Evolutionary conservation across 2,888 invertebrate genomes (phyloP).

Genomic region (Zygaena filipendulae): DNA sequence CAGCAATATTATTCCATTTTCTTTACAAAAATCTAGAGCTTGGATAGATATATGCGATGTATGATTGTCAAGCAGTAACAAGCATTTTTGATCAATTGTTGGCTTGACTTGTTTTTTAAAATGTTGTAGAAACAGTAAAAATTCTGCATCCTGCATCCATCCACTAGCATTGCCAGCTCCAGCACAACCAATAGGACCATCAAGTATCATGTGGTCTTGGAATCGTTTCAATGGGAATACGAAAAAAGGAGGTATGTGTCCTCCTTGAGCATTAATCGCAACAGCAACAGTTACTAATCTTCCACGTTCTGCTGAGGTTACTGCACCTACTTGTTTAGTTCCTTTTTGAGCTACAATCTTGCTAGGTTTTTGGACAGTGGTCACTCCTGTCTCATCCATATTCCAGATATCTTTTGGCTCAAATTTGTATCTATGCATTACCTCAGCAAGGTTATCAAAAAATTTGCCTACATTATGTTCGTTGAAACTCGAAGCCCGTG

Average conservation of each 20-base stretch:
- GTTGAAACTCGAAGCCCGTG: slow-evolving; percentile 14
- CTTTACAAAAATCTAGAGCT: slow-evolving; percentile 3
- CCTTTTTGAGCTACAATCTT: slow-evolving; percentile 9
- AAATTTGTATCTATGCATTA: slow-evolving; percentile 10
- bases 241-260: slow-evolving; percentile 3
- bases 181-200: slow-evolving; percentile 14
- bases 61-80: slow-evolving; percentile 15
- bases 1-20: slow-evolving; percentile 6
- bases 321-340: slow-evolving; percentile 12
- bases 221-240: slow-evolving; percentile 12
- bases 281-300: slow-evolving; percentile 12
- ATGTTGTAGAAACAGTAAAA: slow-evolving; percentile 12
- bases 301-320: slow-evolving; percentile 14
- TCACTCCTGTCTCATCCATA: slow-evolving; percentile 15
- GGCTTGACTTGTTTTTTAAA: slow-evolving; percentile 9
- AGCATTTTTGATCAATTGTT: not conserved
- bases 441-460: slow-evolving; percentile 12
- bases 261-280: slow-evolving; percentile 11
- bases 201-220: slow-evolving; percentile 15
- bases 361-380: slow-evolving; percentile 14
- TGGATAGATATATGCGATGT: slow-evolving; percentile 7
- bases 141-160: slow-evolving; percentile 13
- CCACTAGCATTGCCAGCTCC: slow-evolving; percentile 13
- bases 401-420: slow-evolving; percentile 12
- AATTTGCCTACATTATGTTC: slow-evolving; percentile 11